Evolutionary conservation across 2,888 invertebrate species (phyloP), one percentile per base, ranked within the genome.

Genomic region (Oligia latruncula): DNA sequence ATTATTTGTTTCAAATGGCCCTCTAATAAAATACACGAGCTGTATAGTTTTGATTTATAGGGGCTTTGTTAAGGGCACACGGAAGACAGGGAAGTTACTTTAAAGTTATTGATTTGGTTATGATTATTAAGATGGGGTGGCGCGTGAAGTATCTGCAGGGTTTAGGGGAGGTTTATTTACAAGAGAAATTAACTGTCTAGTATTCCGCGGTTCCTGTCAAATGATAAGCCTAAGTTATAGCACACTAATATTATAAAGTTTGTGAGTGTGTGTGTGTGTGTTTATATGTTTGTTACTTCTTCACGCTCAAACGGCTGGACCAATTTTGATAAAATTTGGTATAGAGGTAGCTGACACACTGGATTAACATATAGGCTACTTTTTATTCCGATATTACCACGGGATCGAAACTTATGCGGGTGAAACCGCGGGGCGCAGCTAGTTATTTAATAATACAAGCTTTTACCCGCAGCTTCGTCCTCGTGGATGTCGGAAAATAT

Each of bases 1-100:
- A 88, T 88, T 90, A 89, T 90, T 90, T 89, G 89, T 88, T 87
- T 88, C 89, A 89, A 90, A 90, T 86, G 88, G 82, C 78, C 82
- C 71, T 77, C 85, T 90, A 86, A 87, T 90, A 90, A 90, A 90
- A 87, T 90, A 86, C 81, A 80, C 81, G 70, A 74, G 68, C 55
- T 75, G 78, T 87, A 81, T 86, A 89, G 88, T 89, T 88, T 73
- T 89, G 86, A 89, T 89, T 86, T 86, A 89, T 83, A 35, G 77
- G n/a, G 23, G 20, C 68, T 77, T 81, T 73, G 78, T 81, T 80
- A 78, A 65, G 70, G 74, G 71, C 67, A 65, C 46, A 23, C 11
- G 29, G 64, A 60, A 68, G 71, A 52, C 20, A 52, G 4, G 15
- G n/a, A 49, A 60, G 29, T n/a, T 52, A 71, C 62, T 80, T 80